These are phyloP conservation scores for Petrolisthes manimaculis DNA, from an alignment of 2,888 invertebrate species.

Conservation along the genomic window DNA sequence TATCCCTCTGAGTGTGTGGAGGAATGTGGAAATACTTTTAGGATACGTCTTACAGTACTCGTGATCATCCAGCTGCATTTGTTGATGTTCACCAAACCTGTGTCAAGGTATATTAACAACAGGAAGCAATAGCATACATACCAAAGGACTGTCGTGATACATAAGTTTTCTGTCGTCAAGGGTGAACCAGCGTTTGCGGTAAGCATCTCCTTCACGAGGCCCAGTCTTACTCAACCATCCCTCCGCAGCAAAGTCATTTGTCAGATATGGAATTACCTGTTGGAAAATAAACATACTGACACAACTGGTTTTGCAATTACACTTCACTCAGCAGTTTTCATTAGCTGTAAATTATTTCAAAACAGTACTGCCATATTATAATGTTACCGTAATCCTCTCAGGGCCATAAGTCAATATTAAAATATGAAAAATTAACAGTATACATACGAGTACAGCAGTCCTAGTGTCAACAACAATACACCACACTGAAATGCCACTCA, in stretches of 20 bases:
- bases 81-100: background rate
- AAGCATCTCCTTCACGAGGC: slow-evolving; percentile 83
- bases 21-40: background rate
- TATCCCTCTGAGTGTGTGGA: too few relatives aligned
- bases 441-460: background rate
- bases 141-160: slow-evolving; percentile 89
- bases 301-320: too few relatives aligned
- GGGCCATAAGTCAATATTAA: background rate
- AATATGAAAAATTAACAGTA: background rate
- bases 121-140: slow-evolving; percentile 67
- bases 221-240: slow-evolving; percentile 93
- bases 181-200: slow-evolving; percentile 89
- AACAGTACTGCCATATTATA: too few relatives aligned
- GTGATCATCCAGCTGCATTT: too few relatives aligned
- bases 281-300: slow-evolving; percentile 1
- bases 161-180: slow-evolving; percentile 90
- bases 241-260: slow-evolving; percentile 86
- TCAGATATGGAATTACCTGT: slow-evolving; percentile 78
- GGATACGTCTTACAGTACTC: background rate
- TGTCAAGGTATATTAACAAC: background rate
- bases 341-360: too few relatives aligned
- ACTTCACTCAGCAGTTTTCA: too few relatives aligned
- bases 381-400: background rate
- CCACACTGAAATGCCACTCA: slow-evolving; percentile 52
- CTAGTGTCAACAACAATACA: background rate